Evolutionary conservation across 1,140 invertebrate genomes (phyloP).

Genomic region (Orchesella cincta): DNA sequence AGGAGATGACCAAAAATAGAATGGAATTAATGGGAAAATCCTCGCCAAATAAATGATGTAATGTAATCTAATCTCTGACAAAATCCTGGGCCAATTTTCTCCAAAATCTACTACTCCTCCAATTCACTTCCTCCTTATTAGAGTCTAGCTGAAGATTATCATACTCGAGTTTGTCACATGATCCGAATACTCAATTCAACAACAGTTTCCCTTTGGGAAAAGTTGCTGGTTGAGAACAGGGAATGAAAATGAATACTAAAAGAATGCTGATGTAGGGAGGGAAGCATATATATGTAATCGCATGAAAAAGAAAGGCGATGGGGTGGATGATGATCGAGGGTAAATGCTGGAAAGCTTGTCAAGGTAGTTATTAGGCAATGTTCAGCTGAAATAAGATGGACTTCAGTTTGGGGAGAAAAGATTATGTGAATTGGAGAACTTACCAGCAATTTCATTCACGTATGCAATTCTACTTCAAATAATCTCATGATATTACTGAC

Average conservation of each 20-base stretch:
- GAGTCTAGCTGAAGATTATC: not conserved
- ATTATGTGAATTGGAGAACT: not conserved
- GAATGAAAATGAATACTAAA: not conserved
- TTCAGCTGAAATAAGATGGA: not conserved
- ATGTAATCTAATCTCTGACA: not conserved
- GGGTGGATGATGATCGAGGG: not conserved
- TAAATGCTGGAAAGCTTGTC: not conserved
- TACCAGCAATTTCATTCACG: not conserved
- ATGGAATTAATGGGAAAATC: not conserved
- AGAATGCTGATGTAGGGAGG: not conserved
- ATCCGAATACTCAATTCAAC: constrained; percentile 9
- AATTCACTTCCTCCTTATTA: not conserved
- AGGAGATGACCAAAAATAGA: not conserved
- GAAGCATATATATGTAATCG: not conserved
- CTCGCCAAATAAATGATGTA: constrained; percentile 8
- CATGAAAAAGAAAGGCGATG: not conserved
- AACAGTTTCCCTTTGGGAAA: not conserved
- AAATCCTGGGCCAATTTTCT: not conserved
- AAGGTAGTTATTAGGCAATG: not conserved
- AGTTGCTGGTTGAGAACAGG: not conserved
- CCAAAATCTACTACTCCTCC: not conserved
- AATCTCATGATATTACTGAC: no score
- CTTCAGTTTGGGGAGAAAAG: not conserved
- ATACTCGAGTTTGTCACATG: constrained; percentile 3
- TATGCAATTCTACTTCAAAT: not conserved